Conservation (phyloP, 2,113 vertebrate species). For the Dissostichus mawsoni region DNA sequence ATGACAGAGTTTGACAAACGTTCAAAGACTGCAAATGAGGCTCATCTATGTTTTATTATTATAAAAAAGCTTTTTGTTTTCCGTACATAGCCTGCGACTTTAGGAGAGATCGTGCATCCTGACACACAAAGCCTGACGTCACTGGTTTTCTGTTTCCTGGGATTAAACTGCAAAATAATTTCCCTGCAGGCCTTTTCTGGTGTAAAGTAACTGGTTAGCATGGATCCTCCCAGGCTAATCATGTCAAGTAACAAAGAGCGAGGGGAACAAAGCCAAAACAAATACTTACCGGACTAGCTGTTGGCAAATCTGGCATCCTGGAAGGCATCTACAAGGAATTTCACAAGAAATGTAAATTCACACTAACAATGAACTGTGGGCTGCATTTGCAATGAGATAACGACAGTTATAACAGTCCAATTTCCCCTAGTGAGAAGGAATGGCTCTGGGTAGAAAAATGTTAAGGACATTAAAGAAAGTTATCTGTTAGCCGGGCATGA, state of each 20-base stretch:
- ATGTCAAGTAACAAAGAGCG: slow-evolving; percentile 14
- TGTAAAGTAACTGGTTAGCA: slow-evolving; percentile 1
- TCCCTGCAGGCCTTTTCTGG: background rate
- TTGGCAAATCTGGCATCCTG: slow-evolving; percentile 99
- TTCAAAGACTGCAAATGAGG: background rate
- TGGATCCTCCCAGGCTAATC: slow-evolving; percentile 10
- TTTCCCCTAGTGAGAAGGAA: background rate
- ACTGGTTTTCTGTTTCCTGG: slow-evolving; percentile 58
- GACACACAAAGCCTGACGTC: slow-evolving; percentile 50
- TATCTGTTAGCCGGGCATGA: slow-evolving; percentile 45
- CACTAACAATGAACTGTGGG: background rate
- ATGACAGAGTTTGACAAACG: background rate
- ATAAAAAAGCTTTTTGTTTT: background rate
- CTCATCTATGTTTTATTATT: background rate
- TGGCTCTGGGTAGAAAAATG: background rate
- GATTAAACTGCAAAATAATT: slow-evolving; percentile 23
- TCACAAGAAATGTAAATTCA: slow-evolving; percentile 34
- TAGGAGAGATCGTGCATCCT: slow-evolving; percentile 31
- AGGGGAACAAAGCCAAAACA: slow-evolving; percentile 23
- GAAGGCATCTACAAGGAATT: slow-evolving; percentile 92
- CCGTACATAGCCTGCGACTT: no score
- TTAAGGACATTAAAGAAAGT: slow-evolving; percentile 46
- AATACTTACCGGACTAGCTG: slow-evolving; percentile 95
- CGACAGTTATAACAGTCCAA: background rate
- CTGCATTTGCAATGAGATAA: background rate